Evolutionary conservation across 2,888 invertebrate species (phyloP).

Genomic region (Metallyticus violacea): DNA sequence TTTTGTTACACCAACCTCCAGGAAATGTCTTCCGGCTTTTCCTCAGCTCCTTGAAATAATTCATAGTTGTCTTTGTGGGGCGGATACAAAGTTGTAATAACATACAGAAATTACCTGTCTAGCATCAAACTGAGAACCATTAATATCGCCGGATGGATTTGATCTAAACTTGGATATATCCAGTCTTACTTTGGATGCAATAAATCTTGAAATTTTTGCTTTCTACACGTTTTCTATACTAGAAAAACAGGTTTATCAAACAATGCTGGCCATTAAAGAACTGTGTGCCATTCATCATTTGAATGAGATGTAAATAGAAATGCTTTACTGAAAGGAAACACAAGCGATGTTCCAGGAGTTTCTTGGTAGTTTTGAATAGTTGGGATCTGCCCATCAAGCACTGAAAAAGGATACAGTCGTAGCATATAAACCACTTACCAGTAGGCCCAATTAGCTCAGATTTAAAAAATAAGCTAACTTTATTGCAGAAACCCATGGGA

Average conservation of each 20-base stretch:
- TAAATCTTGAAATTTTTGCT: not conserved
- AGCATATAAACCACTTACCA: not conserved
- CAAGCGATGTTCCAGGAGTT: not conserved
- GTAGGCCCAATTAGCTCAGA: not conserved
- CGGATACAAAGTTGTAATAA: not conserved
- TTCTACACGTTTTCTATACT: not conserved
- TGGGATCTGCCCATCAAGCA: not conserved
- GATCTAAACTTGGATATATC: not conserved
- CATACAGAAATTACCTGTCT: not conserved
- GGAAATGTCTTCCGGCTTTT: too few species aligned
- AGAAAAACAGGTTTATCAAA: not conserved
- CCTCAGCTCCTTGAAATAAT: not conserved
- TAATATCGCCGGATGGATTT: not conserved
- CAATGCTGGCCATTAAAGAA: not conserved
- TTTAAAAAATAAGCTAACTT: not conserved
- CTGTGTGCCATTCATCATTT: not conserved
- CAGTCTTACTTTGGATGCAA: not conserved
- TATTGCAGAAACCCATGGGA: too few species aligned
- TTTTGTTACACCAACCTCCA: too few species aligned
- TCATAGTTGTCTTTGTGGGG: not conserved
- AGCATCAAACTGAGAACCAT: not conserved
- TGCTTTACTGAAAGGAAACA: not conserved
- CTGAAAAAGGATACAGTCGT: not conserved
- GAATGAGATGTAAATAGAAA: not conserved
- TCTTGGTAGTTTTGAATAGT: not conserved